Evolutionary conservation across 2,113 vertebrate genomes (phyloP).

Genomic region (Tetrao urogallus): DNA sequence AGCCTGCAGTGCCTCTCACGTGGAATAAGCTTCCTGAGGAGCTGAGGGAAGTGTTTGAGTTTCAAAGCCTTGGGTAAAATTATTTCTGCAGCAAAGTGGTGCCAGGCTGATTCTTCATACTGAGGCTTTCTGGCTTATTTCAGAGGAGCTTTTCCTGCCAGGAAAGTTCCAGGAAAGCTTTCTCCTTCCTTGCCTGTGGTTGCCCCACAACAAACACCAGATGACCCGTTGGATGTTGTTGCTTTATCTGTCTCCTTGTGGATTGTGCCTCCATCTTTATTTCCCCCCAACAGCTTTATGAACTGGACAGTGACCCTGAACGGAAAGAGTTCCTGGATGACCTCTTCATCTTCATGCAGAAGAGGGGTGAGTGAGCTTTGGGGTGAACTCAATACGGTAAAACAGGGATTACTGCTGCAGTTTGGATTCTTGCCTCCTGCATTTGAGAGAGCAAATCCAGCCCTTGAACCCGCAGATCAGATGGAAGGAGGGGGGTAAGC

Average conservation of each 20-base stretch:
- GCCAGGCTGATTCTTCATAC: neutral
- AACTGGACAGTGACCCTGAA: constrained; percentile 92
- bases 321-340: constrained; percentile 95
- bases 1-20: neutral
- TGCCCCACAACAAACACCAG: neutral
- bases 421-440: neutral
- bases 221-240: fast-evolving
- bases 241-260: neutral
- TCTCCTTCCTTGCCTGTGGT: neutral
- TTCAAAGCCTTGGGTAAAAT: neutral
- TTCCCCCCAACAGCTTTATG: constrained; percentile 85
- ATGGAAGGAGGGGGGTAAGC: neutral
- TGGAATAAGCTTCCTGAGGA: neutral
- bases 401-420: neutral
- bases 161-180: neutral
- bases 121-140: neutral
- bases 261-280: neutral
- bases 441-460: neutral
- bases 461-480: neutral
- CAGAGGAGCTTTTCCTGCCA: neutral
- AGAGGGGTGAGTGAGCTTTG: constrained; percentile 85
- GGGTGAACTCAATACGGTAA: fast-evolving
- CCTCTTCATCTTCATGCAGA: constrained; percentile 97
- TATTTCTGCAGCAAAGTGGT: neutral
- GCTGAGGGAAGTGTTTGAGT: fast-evolving